phyloP scores from a whole-genome alignment of 2,888 invertebrate genomes.

The Drosophila testacea region DNA sequence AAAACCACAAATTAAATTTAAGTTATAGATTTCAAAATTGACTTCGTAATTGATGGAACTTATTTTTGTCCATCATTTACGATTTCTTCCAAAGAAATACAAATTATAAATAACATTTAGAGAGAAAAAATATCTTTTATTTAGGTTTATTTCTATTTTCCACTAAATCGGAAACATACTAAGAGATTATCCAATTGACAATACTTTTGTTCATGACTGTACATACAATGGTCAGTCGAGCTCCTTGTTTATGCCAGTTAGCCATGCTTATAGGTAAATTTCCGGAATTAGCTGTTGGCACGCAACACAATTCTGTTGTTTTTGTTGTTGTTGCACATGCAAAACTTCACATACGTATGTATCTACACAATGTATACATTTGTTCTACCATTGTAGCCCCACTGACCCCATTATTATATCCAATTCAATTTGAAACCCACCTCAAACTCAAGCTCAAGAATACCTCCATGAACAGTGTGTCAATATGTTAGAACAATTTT shows the following conservation, averaged over 20 bases:
- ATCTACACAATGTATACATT: conserved; percentile 9
- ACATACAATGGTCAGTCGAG: conserved; percentile 26
- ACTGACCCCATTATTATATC: conserved; percentile 53
- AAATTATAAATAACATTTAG: too few species aligned
- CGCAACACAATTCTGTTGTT: conserved; percentile 54
- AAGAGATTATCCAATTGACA: too few species aligned
- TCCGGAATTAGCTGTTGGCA: conserved; percentile 70
- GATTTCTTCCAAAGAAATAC: too few species aligned
- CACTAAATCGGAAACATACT: too few species aligned
- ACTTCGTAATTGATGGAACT: too few species aligned
- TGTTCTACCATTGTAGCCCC: conserved; percentile 34
- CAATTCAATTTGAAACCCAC: conserved; percentile 12
- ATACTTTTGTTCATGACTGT: background rate
- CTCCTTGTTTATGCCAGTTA: conserved; percentile 50
- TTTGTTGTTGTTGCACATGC: conserved; percentile 37
- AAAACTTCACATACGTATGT: conserved; percentile 19
- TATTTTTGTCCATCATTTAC: background rate
- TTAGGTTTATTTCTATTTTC: too few species aligned
- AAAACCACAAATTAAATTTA: too few species aligned
- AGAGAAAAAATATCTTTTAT: too few species aligned
- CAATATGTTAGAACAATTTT: conserved; percentile 15
- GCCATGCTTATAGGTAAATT: conserved; percentile 61
- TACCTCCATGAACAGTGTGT: conserved; percentile 29
- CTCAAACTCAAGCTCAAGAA: conserved; percentile 23
- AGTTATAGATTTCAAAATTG: too few species aligned